phyloP scores from a whole-genome alignment of 1,140 invertebrate species.

The Danaus plexippus region DNA sequence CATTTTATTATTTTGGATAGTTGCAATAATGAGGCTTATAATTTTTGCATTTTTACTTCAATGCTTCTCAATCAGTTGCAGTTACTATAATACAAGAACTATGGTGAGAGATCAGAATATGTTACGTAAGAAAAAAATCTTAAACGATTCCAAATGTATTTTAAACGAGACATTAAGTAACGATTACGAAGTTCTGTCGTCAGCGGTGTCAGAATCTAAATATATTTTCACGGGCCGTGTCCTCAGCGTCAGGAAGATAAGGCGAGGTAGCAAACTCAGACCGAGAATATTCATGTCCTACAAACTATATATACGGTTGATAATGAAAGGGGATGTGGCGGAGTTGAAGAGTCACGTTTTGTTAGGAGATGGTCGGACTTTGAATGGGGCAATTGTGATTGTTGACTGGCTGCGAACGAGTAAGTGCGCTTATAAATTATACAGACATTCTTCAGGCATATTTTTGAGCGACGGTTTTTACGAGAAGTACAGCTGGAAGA shows the following conservation, averaged over 20 bases:
- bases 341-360: constrained; percentile 52
- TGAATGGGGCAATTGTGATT: constrained; percentile 62
- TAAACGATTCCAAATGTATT: constrained; percentile 60
- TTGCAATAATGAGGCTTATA: constrained; percentile 52
- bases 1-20: too few species aligned
- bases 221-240: constrained; percentile 66
- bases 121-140: constrained; percentile 53
- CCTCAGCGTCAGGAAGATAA: constrained; percentile 64
- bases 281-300: constrained; percentile 59
- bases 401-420: constrained; percentile 61
- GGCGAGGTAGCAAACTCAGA: constrained; percentile 43
- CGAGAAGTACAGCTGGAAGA: constrained; percentile 44
- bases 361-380: constrained; percentile 49
- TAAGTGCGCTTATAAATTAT: constrained; percentile 61
- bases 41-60: constrained; percentile 54
- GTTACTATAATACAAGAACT: constrained; percentile 42
- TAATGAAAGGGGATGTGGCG: constrained; percentile 60
- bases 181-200: constrained; percentile 67
- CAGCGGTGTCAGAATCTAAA: constrained; percentile 64
- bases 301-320: constrained; percentile 54
- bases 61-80: constrained; percentile 42
- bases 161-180: constrained; percentile 68
- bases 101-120: constrained; percentile 48
- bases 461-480: constrained; percentile 63
- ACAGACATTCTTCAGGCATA: constrained; percentile 65